Conservation (phyloP, 2,113 vertebrate genomes). For the Aramus guarauna region DNA sequence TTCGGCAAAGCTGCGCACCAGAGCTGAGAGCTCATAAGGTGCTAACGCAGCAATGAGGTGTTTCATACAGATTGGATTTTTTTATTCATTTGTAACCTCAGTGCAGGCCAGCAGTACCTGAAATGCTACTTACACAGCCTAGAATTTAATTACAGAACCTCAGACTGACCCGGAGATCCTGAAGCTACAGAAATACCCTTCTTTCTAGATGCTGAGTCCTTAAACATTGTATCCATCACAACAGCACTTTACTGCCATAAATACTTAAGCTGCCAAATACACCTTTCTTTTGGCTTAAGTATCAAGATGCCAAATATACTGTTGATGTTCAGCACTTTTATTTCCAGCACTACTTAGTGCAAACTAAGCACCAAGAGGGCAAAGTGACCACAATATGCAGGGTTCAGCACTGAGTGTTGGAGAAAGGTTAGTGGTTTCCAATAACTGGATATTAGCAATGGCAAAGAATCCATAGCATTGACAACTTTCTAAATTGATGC, state of each 20-base stretch:
- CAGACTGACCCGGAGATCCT: neutral
- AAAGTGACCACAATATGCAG: neutral
- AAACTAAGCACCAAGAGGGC: neutral
- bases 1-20: neutral
- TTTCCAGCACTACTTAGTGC: neutral
- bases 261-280: neutral
- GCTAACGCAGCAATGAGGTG: fast-evolving
- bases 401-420: neutral
- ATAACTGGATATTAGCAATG: neutral
- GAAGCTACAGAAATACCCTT: neutral
- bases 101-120: neutral
- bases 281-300: neutral
- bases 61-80: neutral
- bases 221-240: neutral
- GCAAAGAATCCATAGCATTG: neutral
- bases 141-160: neutral
- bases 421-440: neutral
- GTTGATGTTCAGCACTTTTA: neutral
- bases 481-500: neutral
- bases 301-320: neutral
- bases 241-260: neutral
- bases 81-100: neutral
- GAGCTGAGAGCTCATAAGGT: neutral
- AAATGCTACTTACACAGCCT: neutral
- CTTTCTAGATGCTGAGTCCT: neutral